Conservation (phyloP, 2,113 vertebrate genomes). For the Ctenodactylus gundi region DNA sequence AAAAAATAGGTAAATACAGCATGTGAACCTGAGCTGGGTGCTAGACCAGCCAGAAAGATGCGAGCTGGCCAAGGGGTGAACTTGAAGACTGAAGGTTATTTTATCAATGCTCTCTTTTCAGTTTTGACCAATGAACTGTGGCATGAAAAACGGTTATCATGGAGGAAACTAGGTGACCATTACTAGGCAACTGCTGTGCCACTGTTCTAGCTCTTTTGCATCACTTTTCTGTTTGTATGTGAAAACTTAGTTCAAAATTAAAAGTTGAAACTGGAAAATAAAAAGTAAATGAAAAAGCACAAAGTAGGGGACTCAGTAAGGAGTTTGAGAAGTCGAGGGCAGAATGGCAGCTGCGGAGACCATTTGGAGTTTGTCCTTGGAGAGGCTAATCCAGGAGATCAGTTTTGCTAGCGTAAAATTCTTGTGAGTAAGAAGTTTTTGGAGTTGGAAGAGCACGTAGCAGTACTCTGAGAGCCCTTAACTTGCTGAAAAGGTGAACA, state of each 20-base stretch:
- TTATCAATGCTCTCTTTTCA: not conserved
- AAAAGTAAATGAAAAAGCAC: not conserved
- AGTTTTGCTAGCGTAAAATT: constrained; percentile 12
- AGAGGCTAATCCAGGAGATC: not conserved
- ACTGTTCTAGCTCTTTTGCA: not conserved
- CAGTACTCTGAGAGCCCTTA: not conserved
- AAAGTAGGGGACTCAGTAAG: not conserved
- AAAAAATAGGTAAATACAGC: not conserved
- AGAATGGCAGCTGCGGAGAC: not conserved
- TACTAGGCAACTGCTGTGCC: not conserved
- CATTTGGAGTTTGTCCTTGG: not conserved
- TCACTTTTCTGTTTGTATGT: too few species aligned
- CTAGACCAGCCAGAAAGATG: not conserved
- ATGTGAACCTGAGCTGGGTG: not conserved
- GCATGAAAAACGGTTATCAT: not conserved
- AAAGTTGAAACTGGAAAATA: not conserved
- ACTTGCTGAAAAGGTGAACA: not conserved
- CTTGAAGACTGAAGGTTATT: not conserved
- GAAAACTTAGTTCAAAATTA: constrained; percentile 9
- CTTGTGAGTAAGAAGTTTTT: not conserved
- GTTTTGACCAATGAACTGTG: not conserved
- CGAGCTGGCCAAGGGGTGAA: too few species aligned
- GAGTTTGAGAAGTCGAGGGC: not conserved
- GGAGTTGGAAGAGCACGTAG: not conserved
- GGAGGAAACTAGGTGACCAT: not conserved